A percentile compares a stretch with the other conserved stretches of the same genome.
phyloP scores from a whole-genome alignment of 2,888 invertebrate genomes.

The Eupithecia subfuscata region DNA sequence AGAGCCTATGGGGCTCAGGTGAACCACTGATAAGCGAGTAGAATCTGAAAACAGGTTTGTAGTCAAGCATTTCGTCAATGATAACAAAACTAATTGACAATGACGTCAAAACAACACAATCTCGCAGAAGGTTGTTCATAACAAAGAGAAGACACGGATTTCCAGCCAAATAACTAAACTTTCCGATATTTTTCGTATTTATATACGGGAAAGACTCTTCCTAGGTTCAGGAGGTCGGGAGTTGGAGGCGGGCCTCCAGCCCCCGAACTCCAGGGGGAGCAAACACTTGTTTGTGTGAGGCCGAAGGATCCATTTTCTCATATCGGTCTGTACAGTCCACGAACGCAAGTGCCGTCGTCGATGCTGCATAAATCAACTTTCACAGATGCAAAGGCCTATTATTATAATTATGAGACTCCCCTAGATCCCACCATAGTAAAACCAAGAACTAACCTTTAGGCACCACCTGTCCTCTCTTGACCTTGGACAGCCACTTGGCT shows the following conservation, averaged over 20 bases:
- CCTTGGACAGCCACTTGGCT: slow-evolving; percentile 94
- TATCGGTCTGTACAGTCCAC: too few species aligned
- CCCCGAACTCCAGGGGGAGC: too few species aligned
- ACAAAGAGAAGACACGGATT: background rate
- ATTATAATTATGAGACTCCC: too few species aligned
- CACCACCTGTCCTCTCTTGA: slow-evolving; percentile 92
- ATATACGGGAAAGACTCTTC: background rate
- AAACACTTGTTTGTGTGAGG: too few species aligned
- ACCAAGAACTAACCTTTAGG: slow-evolving; percentile 83
- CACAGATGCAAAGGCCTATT: too few species aligned
- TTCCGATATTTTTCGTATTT: background rate
- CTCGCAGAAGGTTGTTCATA: background rate
- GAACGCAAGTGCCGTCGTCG: too few species aligned
- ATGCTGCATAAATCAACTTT: too few species aligned
- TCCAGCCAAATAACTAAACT: background rate
- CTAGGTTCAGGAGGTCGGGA: too few species aligned
- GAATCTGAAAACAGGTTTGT: slow-evolving; percentile 81
- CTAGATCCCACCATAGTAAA: background rate
- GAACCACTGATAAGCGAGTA: slow-evolving; percentile 90
- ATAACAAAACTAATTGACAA: background rate
- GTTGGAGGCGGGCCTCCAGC: too few species aligned
- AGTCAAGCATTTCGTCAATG: background rate
- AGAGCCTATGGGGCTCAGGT: slow-evolving; percentile 92
- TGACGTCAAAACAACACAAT: background rate
- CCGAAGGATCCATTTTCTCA: too few species aligned